phyloP scores from a whole-genome alignment of 2,888 invertebrate species.

The Heliconius hortense region DNA sequence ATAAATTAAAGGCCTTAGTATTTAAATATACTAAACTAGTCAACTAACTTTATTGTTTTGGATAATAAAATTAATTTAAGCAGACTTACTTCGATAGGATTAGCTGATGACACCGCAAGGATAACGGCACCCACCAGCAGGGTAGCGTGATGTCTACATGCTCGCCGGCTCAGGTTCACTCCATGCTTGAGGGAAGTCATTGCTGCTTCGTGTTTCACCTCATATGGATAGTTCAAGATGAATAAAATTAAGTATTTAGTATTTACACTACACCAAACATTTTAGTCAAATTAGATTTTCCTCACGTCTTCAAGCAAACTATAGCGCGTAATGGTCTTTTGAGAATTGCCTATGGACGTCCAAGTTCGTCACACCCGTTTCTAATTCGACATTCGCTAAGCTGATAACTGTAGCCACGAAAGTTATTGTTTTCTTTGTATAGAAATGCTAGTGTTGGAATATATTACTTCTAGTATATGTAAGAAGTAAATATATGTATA shows the following conservation, averaged over 20 bases:
- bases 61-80: background rate
- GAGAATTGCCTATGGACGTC: conserved; percentile 15
- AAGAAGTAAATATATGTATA: background rate
- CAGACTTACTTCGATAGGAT: conserved; percentile 70
- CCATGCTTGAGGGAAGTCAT: conserved; percentile 85
- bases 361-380: conserved; percentile 38
- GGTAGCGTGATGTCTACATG: conserved; percentile 81
- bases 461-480: background rate
- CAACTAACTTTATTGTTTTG: background rate
- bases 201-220: conserved; percentile 53
- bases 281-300: conserved; percentile 16
- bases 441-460: conserved; percentile 8
- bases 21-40: too few species aligned
- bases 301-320: conserved; percentile 25
- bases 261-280: conserved; percentile 32
- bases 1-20: background rate
- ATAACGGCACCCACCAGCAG: conserved; percentile 30
- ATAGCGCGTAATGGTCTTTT: conserved; percentile 10
- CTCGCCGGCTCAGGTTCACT: conserved; percentile 86
- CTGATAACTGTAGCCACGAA: conserved; percentile 52
- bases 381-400: conserved; percentile 58
- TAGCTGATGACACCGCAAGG: conserved; percentile 50
- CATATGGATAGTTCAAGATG: conserved; percentile 44
- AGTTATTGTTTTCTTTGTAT: conserved; percentile 24
- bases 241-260: conserved; percentile 37